Conservation (phyloP, 1,140 invertebrate genomes). For the Onthophagus taurus region DNA sequence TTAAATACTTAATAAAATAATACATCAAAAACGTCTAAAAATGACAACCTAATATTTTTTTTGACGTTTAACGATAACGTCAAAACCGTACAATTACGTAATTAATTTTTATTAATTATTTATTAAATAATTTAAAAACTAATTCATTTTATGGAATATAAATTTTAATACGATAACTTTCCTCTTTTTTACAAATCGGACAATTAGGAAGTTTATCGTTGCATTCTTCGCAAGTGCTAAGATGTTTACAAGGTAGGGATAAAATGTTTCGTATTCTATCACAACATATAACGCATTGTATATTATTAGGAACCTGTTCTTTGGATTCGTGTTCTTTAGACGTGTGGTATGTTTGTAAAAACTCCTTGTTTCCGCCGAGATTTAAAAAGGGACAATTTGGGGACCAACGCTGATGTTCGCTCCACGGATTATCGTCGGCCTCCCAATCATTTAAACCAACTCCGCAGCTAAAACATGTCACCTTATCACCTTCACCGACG, state of each 20-base stretch:
- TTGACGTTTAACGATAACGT: too few relatives aligned
- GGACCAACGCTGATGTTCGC: conserved; percentile 75
- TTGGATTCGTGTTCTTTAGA: not conserved
- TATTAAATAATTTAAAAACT: too few relatives aligned
- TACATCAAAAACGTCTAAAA: too few relatives aligned
- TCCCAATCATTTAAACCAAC: conserved; percentile 56
- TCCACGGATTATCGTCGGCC: conserved; percentile 63
- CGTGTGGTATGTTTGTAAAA: not conserved
- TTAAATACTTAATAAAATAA: too few relatives aligned
- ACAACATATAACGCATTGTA: conserved; percentile 63
- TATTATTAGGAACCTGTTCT: too few relatives aligned
- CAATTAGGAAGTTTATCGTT: conserved; percentile 64
- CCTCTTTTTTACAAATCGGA: conserved; percentile 60
- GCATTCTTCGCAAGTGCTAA: conserved; percentile 67
- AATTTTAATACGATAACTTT: not conserved
- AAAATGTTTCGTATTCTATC: conserved; percentile 67
- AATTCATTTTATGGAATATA: not conserved
- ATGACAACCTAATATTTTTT: too few relatives aligned
- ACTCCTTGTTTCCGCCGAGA: not conserved
- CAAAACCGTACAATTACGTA: too few relatives aligned
- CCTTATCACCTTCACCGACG: conserved; percentile 50
- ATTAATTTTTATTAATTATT: too few relatives aligned
- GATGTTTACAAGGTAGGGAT: conserved; percentile 75
- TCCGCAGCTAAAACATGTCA: conserved; percentile 55
- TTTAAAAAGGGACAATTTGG: conserved; percentile 59